Conservation (phyloP, 2,113 vertebrate species). For the Rhinichthys klamathensis region DNA sequence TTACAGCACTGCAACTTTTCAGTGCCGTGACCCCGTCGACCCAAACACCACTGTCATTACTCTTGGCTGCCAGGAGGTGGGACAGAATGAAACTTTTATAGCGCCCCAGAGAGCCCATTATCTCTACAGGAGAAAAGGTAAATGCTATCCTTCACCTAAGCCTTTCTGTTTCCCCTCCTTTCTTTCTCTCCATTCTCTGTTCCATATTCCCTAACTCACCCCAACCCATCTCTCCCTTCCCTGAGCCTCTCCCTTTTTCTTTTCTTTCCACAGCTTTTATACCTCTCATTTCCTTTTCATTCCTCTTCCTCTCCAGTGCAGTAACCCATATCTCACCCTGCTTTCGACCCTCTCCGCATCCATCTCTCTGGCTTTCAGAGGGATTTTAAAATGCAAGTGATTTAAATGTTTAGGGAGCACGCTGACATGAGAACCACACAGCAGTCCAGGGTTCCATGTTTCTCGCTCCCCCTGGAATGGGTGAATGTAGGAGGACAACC, state of each 20-base stretch:
- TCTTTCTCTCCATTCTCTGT: slow-evolving; percentile 39
- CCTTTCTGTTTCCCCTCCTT: slow-evolving; percentile 62
- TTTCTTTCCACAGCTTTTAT: slow-evolving; percentile 37
- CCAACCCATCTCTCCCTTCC: slow-evolving; percentile 6
- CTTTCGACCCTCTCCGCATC: slow-evolving; percentile 21
- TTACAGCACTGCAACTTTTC: slow-evolving; percentile 45
- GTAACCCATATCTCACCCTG: slow-evolving; percentile 36
- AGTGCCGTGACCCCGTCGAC: slow-evolving; percentile 54
- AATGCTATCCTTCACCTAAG: slow-evolving; percentile 63
- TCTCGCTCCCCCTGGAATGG: slow-evolving; percentile 60
- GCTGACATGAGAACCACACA: slow-evolving; percentile 62
- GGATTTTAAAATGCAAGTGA: slow-evolving; percentile 64
- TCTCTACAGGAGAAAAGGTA: slow-evolving; percentile 61
- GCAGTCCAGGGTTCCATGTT: slow-evolving; percentile 63
- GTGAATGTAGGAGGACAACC: slow-evolving; percentile 59
- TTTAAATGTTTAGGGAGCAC: slow-evolving; percentile 60
- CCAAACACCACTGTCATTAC: slow-evolving; percentile 56
- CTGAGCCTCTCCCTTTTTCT: slow-evolving; percentile 26
- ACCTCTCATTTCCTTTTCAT: slow-evolving; percentile 42
- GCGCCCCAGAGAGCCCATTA: slow-evolving; percentile 59
- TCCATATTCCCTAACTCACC: neutral
- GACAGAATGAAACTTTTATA: slow-evolving; percentile 63
- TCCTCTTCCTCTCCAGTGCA: slow-evolving; percentile 17
- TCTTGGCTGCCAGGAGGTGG: slow-evolving; percentile 58
- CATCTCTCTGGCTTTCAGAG: slow-evolving; percentile 41